These are phyloP conservation scores for Caenorhabditis doughertyi DNA, from an alignment of 2,888 invertebrate genomes.

Conservation along the genomic window DNA sequence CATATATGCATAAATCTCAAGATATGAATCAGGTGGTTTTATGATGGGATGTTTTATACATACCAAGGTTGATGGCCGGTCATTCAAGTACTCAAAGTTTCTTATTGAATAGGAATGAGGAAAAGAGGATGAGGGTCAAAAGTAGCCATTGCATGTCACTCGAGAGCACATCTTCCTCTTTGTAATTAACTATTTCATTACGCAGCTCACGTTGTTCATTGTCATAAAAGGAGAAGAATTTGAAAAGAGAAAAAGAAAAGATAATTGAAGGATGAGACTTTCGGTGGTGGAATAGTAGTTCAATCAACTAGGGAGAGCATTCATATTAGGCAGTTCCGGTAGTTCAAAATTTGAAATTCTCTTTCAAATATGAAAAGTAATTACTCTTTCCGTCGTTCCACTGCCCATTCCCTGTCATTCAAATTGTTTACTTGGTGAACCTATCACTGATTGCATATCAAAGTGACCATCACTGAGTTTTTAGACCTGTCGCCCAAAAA, in stretches of 20 bases:
- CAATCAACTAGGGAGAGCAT: neutral
- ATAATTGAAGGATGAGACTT: slow-evolving; percentile 50
- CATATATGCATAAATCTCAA: slow-evolving; percentile 48
- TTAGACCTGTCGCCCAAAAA: neutral
- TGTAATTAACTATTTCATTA: slow-evolving; percentile 63
- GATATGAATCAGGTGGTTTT: slow-evolving; percentile 62
- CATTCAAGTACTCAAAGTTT: slow-evolving; percentile 49
- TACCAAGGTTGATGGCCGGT: slow-evolving; percentile 49
- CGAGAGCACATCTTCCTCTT: slow-evolving; percentile 28
- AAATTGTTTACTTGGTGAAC: neutral
- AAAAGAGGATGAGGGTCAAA: slow-evolving; percentile 29
- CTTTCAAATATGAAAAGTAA: neutral
- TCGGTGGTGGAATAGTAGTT: slow-evolving; percentile 20
- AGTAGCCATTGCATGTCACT: slow-evolving; percentile 56
- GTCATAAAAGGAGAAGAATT: slow-evolving; percentile 49
- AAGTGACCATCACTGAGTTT: slow-evolving; percentile 5
- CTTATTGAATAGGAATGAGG: slow-evolving; percentile 28
- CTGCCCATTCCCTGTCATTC: slow-evolving; percentile 14
- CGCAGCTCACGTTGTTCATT: slow-evolving; percentile 59
- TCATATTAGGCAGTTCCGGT: slow-evolving; percentile 39
- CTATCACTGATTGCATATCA: slow-evolving; percentile 41
- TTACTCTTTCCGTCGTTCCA: neutral
- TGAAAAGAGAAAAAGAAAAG: slow-evolving; percentile 34
- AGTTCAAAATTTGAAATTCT: neutral
- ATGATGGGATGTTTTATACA: slow-evolving; percentile 37